phyloP scores from a whole-genome alignment of 1,140 invertebrate genomes.

The Hylaeus volcanicus region DNA sequence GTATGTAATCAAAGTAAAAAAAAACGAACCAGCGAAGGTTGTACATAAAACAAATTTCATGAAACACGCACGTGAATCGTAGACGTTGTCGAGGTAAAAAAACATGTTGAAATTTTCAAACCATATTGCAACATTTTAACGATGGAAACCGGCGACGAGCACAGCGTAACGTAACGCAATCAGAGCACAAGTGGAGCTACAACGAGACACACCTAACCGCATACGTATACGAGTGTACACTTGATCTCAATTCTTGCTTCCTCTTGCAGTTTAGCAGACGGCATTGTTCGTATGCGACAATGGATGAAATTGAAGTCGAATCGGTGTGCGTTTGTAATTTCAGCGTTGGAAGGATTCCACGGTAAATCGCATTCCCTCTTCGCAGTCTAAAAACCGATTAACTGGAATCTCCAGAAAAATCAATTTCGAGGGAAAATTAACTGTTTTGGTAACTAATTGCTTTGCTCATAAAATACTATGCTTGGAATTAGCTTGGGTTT shows the following conservation, averaged over 20 bases:
- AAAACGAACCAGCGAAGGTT: neutral
- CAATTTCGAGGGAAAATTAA: conserved; percentile 12
- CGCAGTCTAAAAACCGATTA: conserved; percentile 4
- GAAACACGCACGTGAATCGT: neutral
- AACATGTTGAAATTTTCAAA: neutral
- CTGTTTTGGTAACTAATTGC: neutral
- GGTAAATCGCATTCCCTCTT: conserved; percentile 8
- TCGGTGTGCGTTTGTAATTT: conserved; percentile 46
- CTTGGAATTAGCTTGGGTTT: too few species aligned
- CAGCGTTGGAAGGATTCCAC: conserved; percentile 21
- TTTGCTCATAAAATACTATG: too few species aligned
- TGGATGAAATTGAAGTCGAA: conserved; percentile 47
- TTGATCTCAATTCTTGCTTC: conserved; percentile 44
- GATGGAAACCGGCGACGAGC: conserved; percentile 1
- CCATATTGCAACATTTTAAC: neutral
- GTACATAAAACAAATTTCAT: neutral
- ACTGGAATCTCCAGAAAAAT: neutral
- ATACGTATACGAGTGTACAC: neutral
- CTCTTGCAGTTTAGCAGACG: conserved; percentile 48
- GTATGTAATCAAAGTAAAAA: too few species aligned
- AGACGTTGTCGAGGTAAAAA: neutral
- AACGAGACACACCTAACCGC: conserved; percentile 24
- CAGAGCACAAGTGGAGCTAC: conserved; percentile 9
- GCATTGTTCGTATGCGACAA: conserved; percentile 43
- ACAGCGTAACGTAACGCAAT: conserved; percentile 16